Evolutionary conservation across 2,113 vertebrate genomes (phyloP).

Genomic region (Nothocercus nigrocapillus): DNA sequence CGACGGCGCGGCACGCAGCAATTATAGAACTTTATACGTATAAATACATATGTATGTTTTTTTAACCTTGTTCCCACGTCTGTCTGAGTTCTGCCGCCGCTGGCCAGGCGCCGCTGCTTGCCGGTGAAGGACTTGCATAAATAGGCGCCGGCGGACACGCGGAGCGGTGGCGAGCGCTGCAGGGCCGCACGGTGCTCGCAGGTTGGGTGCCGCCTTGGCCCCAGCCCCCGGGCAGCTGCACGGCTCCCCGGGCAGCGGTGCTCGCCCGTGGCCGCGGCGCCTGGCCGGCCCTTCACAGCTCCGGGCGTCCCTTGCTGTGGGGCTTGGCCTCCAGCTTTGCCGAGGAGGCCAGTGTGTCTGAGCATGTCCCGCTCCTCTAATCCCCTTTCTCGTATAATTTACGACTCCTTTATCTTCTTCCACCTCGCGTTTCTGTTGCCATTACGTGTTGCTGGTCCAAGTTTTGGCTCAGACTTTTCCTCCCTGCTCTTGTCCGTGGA

Average conservation of each 20-base stretch:
- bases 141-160: constrained; percentile 18
- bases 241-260: background rate
- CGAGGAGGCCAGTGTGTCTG: too few species aligned
- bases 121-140: constrained; percentile 10
- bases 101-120: constrained; percentile 34
- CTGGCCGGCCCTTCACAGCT: fast-evolving
- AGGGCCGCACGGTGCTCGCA: background rate
- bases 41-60: background rate
- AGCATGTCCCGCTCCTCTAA: too few species aligned
- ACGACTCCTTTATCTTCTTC: too few species aligned
- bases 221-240: background rate
- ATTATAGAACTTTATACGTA: background rate
- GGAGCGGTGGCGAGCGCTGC: constrained; percentile 14
- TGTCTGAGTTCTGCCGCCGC: background rate
- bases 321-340: too few species aligned
- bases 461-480: background rate
- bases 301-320: too few species aligned
- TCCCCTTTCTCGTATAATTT: too few species aligned
- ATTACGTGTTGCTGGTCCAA: background rate
- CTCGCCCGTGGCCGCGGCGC: fast-evolving
- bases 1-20: background rate
- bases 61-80: background rate
- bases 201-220: background rate
- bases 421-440: too few species aligned
- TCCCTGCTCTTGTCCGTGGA: background rate